Percentiles rank a stretch among this genome's conserved stretches.
phyloP scores from a whole-genome alignment of 2,113 vertebrate genomes.

The Tor tambroides region DNA sequence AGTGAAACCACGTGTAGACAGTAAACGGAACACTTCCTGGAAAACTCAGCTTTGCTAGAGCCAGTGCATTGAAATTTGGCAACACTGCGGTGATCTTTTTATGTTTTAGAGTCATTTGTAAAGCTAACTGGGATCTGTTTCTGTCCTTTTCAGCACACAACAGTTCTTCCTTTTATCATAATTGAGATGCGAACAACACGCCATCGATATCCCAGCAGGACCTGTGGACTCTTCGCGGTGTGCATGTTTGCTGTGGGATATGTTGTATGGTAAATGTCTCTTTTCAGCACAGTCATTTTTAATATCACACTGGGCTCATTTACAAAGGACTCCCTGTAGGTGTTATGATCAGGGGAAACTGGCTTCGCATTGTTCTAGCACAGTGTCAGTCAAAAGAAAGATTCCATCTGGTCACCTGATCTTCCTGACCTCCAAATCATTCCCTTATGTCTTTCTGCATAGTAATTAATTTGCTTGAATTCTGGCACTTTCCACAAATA shows the following conservation, averaged over 20 bases:
- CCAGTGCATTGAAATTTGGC: neutral
- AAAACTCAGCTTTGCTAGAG: neutral
- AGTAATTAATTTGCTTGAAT: neutral
- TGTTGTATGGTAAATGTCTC: conserved; percentile 88
- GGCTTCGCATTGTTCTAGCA: conserved; percentile 2
- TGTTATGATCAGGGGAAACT: neutral
- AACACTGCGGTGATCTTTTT: neutral
- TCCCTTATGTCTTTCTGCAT: neutral
- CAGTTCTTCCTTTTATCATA: conserved; percentile 96
- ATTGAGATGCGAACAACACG: conserved; percentile 98
- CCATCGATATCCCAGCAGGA: conserved; percentile 92
- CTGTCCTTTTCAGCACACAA: conserved; percentile 85
- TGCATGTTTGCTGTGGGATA: conserved; percentile 90
- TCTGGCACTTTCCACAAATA: neutral
- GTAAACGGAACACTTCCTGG: neutral
- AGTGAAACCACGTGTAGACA: neutral
- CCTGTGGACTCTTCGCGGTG: conserved; percentile 84
- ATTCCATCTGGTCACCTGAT: conserved; percentile 16
- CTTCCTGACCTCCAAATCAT: conserved; percentile 6
- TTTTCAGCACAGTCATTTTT: conserved; percentile 16
- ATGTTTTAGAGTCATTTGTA: neutral
- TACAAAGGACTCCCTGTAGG: conserved; percentile 20
- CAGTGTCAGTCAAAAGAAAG: conserved; percentile 5
- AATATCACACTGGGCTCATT: conserved; percentile 13
- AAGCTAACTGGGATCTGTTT: conserved; percentile 32